These are phyloP conservation scores for Pseudococcus viburni DNA, from an alignment of 2,888 invertebrate genomes.

Conservation along the genomic window DNA sequence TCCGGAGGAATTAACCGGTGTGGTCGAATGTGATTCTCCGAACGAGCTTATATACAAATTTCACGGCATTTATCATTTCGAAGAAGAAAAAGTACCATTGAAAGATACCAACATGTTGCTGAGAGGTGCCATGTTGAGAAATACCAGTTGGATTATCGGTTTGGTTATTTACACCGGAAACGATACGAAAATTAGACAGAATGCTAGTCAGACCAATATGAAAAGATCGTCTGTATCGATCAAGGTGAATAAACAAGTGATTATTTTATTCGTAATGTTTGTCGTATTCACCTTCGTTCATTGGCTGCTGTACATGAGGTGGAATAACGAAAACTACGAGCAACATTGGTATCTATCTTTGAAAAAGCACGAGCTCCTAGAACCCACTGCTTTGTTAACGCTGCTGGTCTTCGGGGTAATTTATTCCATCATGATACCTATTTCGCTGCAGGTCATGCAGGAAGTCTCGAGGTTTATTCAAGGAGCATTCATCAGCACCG, in stretches of 20 bases:
- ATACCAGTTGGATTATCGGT: conserved; percentile 67
- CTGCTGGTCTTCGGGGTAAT: conserved; percentile 53
- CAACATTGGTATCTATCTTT: conserved; percentile 44
- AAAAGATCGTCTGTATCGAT: conserved; percentile 65
- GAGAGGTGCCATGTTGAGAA: conserved; percentile 65
- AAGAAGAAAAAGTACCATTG: conserved; percentile 37
- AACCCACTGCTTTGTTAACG: neutral
- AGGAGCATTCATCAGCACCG: conserved; percentile 94
- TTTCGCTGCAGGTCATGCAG: conserved; percentile 64
- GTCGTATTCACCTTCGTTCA: neutral
- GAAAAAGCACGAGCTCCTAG: neutral
- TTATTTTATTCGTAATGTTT: conserved; percentile 55
- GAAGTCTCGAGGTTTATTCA: conserved; percentile 75
- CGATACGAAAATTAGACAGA: conserved; percentile 67
- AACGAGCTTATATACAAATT: conserved; percentile 65
- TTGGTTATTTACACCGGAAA: conserved; percentile 66
- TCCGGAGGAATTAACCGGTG: conserved; percentile 53
- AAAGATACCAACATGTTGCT: conserved; percentile 62
- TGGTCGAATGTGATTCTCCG: conserved; percentile 67
- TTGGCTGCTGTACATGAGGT: conserved; percentile 25
- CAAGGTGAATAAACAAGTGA: conserved; percentile 56
- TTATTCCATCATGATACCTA: conserved; percentile 63
- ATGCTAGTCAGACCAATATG: conserved; percentile 23
- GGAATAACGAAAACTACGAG: conserved; percentile 43
- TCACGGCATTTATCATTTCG: conserved; percentile 57